Evolutionary conservation across 2,888 invertebrate genomes (phyloP), one percentile per base, ranked within the genome.

Genomic region (Chrysolina haemoptera): DNA sequence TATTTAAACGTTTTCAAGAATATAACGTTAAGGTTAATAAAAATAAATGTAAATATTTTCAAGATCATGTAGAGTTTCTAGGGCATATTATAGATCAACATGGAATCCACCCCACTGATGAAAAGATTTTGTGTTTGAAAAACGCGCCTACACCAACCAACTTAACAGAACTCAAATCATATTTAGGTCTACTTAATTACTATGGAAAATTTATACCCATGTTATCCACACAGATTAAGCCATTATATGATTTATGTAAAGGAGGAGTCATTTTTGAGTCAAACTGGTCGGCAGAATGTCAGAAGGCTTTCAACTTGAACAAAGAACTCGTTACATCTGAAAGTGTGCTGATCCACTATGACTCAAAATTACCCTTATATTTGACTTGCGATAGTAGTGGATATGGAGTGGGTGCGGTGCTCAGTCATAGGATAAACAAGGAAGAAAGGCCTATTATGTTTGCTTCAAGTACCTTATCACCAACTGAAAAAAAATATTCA

Each of bases 351-450:
- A 73, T 71, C 11, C 77, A 78, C 70, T 81, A 67, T 75, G 65
- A 79, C 66, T 77, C 80, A 14, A 63, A 65, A 12, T 67, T 75
- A 62, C 79, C 76, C 11, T 79, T 79, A 69, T 73, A 62, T 76
- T 22, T 79, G 11, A 79, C 79, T 9, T 77, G 78, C 55, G 82
- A 82, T 78, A 22, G 76, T 12, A 77, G 77, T 74, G 69, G 73
- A 11, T 81, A 78, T 72, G 82, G 79, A 20, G 76, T 81, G 16
- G 79, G 80, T 18, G 77, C 76, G 14, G 78, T 80, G 2, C 66
- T 81, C 14, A 80, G 80, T 72, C 80, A 82, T 72, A 68, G 63
- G 53, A 70, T 82, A 12, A 50, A 77, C 69, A 48, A 27, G 4
- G 35, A 65, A 14, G 27, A 48, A 6, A 73, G 59, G 65, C 69